Evolutionary conservation across 2,888 invertebrate species (phyloP).

Genomic region (Bimastos eiseni): DNA sequence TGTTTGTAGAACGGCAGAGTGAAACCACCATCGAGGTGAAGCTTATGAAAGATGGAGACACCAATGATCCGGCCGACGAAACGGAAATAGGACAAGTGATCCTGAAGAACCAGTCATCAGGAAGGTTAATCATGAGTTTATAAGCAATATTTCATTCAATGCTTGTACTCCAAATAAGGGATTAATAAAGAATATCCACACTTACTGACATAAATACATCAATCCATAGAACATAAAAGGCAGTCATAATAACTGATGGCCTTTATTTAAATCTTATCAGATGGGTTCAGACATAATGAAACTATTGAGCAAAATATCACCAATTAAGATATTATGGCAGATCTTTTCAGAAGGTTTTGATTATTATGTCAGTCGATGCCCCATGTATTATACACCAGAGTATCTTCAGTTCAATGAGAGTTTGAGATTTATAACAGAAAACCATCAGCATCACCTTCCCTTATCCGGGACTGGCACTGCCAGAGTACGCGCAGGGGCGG

Average conservation of each 20-base stretch:
- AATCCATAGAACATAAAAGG: background rate
- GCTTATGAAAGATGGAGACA: conserved; percentile 93
- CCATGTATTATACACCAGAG: too few relatives aligned
- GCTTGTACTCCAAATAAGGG: too few relatives aligned
- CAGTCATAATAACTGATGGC: background rate
- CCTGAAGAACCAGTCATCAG: conserved; percentile 65
- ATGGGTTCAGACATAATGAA: background rate
- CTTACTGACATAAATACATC: background rate
- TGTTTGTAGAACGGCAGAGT: conserved; percentile 96
- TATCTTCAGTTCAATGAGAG: too few relatives aligned
- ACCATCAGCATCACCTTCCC: too few relatives aligned
- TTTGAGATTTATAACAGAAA: too few relatives aligned
- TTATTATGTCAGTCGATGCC: too few relatives aligned
- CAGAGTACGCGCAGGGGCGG: too few relatives aligned
- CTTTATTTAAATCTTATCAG: background rate
- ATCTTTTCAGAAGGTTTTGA: too few relatives aligned
- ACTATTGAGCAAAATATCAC: background rate
- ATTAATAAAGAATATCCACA: too few relatives aligned
- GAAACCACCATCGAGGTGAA: conserved; percentile 93
- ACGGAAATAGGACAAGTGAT: conserved; percentile 94
- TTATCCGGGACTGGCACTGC: too few relatives aligned
- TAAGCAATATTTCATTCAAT: too few relatives aligned
- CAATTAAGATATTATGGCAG: background rate
- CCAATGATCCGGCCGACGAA: conserved; percentile 94
- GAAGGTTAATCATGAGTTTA: background rate